Conservation (phyloP, 2,797 vertebrate species). For the Dendrocincla fuliginosa region DNA sequence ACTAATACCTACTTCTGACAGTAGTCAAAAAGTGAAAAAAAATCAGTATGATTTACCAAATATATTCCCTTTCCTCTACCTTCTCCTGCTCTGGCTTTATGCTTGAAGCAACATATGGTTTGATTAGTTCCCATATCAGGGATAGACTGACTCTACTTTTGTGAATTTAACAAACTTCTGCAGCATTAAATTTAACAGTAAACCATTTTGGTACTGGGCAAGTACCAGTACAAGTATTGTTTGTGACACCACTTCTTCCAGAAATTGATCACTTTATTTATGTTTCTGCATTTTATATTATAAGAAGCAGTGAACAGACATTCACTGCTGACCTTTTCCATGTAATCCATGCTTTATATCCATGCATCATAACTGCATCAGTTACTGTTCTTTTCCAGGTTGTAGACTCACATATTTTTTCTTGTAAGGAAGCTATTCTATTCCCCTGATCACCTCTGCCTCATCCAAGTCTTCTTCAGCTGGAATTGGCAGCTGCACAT, state of each 20-base stretch:
- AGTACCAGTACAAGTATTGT: not conserved
- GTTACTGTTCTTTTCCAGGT: not conserved
- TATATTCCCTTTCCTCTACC: not conserved
- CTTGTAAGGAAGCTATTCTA: not conserved
- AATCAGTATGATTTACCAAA: not conserved
- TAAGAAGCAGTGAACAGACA: not conserved
- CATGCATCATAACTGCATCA: not conserved
- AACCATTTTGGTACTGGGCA: not conserved
- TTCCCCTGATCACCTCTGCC: not conserved
- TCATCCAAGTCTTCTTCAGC: not conserved
- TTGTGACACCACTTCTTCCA: not conserved
- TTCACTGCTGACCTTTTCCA: not conserved
- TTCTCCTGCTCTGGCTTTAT: not conserved
- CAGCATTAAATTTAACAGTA: not conserved
- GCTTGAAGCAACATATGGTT: not conserved
- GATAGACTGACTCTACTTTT: not conserved
- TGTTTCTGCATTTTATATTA: not conserved
- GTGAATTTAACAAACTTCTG: not conserved
- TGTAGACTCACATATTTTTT: not conserved
- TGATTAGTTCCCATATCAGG: not conserved
- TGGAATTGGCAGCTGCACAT: not conserved
- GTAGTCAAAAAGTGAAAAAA: not conserved
- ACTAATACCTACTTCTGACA: not conserved
- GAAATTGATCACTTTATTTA: not conserved
- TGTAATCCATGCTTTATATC: not conserved